A percentile compares a stretch with the other conserved stretches of the same genome.
Evolutionary conservation across 2,113 vertebrate genomes (phyloP).

Genomic region (Plestiodon gilberti): DNA sequence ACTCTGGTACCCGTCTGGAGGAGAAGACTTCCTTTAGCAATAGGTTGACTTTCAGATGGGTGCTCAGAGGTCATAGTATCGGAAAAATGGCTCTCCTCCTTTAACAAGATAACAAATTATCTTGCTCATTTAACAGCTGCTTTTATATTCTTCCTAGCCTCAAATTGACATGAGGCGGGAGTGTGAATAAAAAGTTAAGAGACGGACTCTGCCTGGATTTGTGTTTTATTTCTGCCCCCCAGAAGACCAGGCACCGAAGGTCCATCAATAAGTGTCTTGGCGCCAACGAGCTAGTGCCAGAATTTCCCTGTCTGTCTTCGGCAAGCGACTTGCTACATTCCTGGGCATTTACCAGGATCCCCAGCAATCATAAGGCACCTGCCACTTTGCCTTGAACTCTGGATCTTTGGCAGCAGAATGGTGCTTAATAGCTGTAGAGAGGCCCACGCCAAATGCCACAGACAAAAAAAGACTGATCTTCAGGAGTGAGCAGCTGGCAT

Average conservation of each 20-base stretch:
- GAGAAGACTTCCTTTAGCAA: background rate
- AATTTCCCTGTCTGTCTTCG: too few species aligned
- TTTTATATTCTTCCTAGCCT: conserved; percentile 11
- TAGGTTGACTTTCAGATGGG: too few species aligned
- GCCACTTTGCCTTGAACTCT: background rate
- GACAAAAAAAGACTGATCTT: background rate
- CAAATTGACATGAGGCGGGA: background rate
- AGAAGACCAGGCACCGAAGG: background rate
- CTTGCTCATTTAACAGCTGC: background rate
- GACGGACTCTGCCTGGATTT: background rate
- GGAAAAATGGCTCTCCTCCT: background rate
- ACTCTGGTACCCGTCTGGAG: background rate
- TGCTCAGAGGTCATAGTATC: background rate
- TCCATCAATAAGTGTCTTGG: too few species aligned
- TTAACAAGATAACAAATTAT: background rate
- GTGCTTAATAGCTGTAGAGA: background rate
- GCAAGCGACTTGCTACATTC: background rate
- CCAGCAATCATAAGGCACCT: background rate
- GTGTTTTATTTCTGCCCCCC: background rate
- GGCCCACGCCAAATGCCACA: too few species aligned
- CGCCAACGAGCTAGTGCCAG: background rate
- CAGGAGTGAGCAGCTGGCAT: background rate
- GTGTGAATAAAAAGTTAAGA: conserved; percentile 1
- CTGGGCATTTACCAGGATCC: background rate
- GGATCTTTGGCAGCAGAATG: background rate